phyloP scores from a whole-genome alignment of 2,888 invertebrate species.

The Blomia tropicalis region DNA sequence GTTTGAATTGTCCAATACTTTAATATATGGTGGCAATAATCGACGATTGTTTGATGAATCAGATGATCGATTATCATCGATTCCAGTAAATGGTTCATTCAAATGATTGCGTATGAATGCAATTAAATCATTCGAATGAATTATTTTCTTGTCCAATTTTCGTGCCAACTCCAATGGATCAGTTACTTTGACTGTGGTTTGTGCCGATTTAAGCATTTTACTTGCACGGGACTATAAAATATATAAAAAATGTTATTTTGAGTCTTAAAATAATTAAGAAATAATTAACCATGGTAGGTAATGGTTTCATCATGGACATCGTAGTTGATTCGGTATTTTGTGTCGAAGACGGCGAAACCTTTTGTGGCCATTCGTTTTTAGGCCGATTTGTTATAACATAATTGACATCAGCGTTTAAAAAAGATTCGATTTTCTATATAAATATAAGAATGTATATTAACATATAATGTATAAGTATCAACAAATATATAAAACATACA shows the following conservation, averaged over 20 bases:
- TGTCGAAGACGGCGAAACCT: neutral
- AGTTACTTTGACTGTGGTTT: neutral
- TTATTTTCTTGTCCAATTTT: constrained; percentile 7
- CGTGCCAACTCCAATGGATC: constrained; percentile 20
- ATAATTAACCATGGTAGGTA: constrained; percentile 10
- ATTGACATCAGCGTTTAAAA: constrained; percentile 7
- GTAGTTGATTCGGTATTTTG: no score
- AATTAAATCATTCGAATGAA: neutral
- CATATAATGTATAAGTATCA: neutral
- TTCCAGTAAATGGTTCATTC: neutral
- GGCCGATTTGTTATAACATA: constrained; percentile 18
- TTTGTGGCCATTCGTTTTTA: constrained; percentile 17
- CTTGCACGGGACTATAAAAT: constrained; percentile 16
- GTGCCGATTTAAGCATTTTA: neutral
- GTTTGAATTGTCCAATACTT: constrained; percentile 10
- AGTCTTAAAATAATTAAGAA: neutral
- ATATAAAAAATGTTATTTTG: neutral
- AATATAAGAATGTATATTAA: neutral
- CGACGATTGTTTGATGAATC: neutral
- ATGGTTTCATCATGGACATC: neutral
- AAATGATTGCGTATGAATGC: constrained; percentile 3
- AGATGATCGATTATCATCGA: neutral
- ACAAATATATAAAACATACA: constrained; percentile 1
- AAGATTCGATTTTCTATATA: constrained; percentile 7
- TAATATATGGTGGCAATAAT: constrained; percentile 15